Percentiles rank a stretch among this genome's conserved stretches.
Conservation (phyloP, 2,888 invertebrate species). For the Ochlodes sylvanus region DNA sequence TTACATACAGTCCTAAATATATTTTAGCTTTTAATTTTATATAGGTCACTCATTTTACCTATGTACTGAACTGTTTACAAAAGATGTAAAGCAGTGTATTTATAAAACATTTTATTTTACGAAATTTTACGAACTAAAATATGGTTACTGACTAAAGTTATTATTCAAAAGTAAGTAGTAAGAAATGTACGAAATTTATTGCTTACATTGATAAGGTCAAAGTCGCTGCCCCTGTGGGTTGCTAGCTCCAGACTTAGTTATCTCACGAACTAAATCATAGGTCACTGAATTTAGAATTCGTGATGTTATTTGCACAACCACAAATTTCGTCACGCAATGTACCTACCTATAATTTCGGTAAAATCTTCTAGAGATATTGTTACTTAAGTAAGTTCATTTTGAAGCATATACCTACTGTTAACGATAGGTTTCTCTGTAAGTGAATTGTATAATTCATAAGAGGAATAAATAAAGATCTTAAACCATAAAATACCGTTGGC, state of each 20-base stretch:
- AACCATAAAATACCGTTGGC: background rate
- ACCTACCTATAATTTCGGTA: constrained; percentile 22
- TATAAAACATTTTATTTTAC: too few species aligned
- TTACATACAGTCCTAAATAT: too few species aligned
- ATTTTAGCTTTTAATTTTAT: too few species aligned
- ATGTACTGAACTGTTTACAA: too few species aligned
- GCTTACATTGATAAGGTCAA: constrained; percentile 50
- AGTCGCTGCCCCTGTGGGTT: constrained; percentile 46
- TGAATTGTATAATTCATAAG: too few species aligned
- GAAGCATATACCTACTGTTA: too few species aligned
- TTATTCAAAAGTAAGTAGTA: background rate
- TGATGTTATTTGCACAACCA: constrained; percentile 48
- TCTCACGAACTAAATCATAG: constrained; percentile 67
- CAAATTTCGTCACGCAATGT: constrained; percentile 29
- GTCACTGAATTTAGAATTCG: constrained; percentile 54
- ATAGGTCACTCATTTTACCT: too few species aligned
- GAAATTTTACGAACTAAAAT: background rate
- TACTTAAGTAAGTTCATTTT: too few species aligned
- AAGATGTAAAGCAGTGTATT: too few species aligned
- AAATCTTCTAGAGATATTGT: background rate
- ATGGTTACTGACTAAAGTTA: background rate
- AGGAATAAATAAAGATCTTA: too few species aligned
- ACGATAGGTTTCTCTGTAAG: too few species aligned
- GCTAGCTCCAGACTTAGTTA: constrained; percentile 53
- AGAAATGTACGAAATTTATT: constrained; percentile 8